Conservation (phyloP, 2,888 invertebrate genomes). For the Microctonus brassicae region DNA sequence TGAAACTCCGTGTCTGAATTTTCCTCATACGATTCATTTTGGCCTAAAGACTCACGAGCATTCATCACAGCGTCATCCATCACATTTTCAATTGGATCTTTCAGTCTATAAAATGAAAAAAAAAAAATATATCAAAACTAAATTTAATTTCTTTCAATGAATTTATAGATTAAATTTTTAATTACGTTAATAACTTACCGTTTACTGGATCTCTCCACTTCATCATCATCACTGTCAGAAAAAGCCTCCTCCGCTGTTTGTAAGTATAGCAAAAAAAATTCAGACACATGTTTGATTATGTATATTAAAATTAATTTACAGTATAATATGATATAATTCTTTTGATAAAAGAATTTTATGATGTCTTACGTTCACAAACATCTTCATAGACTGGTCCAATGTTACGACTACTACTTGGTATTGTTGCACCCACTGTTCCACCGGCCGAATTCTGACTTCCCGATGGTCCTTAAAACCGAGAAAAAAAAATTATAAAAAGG, state of each 20-base stretch:
- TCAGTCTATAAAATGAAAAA: slow-evolving; percentile 53
- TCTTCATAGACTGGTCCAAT: slow-evolving; percentile 49
- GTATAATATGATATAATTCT: background rate
- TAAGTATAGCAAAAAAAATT: slow-evolving; percentile 34
- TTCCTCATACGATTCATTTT: slow-evolving; percentile 54
- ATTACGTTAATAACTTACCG: slow-evolving; percentile 2
- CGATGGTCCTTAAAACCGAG: slow-evolving; percentile 57
- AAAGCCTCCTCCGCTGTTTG: slow-evolving; percentile 64
- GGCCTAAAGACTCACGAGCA: slow-evolving; percentile 53
- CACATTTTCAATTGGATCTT: slow-evolving; percentile 61
- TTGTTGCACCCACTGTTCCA: slow-evolving; percentile 48
- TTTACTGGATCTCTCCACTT: slow-evolving; percentile 47
- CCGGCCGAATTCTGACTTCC: slow-evolving; percentile 51
- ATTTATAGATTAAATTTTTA: slow-evolving; percentile 5
- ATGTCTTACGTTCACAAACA: slow-evolving; percentile 56
- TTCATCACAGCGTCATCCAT: slow-evolving; percentile 64
- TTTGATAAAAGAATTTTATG: slow-evolving; percentile 1
- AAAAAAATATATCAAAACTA: background rate
- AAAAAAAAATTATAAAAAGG: background rate
- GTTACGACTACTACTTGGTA: slow-evolving; percentile 55
- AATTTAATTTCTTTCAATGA: background rate
- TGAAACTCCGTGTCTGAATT: slow-evolving; percentile 67
- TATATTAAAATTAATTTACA: background rate
- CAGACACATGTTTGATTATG: background rate
- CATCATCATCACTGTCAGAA: slow-evolving; percentile 67